These are phyloP conservation scores for Chanos chanos DNA, from an alignment of 2,797 vertebrate genomes.

Conservation along the genomic window DNA sequence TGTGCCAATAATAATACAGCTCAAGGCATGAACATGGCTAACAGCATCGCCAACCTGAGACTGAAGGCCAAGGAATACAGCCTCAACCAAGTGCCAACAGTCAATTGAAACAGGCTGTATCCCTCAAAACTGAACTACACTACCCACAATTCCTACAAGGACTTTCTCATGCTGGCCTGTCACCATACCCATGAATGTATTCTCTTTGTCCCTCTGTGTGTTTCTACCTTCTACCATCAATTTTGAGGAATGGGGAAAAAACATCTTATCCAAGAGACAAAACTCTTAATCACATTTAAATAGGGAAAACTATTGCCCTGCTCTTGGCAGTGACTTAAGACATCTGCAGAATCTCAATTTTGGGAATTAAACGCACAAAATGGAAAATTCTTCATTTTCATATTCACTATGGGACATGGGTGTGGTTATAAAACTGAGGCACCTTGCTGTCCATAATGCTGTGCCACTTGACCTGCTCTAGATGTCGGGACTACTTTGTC, in stretches of 20 bases:
- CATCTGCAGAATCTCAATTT: conserved; percentile 22
- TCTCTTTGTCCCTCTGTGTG: conserved; percentile 3
- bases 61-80: conserved; percentile 99
- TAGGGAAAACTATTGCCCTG: conserved; percentile 28
- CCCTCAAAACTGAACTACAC: neutral
- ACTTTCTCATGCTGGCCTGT: neutral
- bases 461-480: conserved; percentile 5
- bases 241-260: conserved; percentile 10
- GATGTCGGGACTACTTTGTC: conserved; percentile 17
- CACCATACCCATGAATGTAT: neutral
- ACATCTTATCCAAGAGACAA: conserved; percentile 9
- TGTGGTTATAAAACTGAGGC: too few relatives aligned
- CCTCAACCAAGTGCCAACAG: conserved; percentile 98
- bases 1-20: conserved; percentile 89
- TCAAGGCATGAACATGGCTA: conserved; percentile 98
- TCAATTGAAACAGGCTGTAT: conserved; percentile 78
- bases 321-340: conserved; percentile 22
- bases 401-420: conserved; percentile 16
- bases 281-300: conserved; percentile 27
- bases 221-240: neutral
- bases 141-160: conserved; percentile 3
- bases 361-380: conserved; percentile 34
- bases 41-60: conserved; percentile 98
- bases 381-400: conserved; percentile 38
- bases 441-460: too few relatives aligned